Percentiles rank a stretch among this genome's conserved stretches.
Evolutionary conservation across 1,140 invertebrate species (phyloP).

Genomic region (Globodera rostochiensis): DNA sequence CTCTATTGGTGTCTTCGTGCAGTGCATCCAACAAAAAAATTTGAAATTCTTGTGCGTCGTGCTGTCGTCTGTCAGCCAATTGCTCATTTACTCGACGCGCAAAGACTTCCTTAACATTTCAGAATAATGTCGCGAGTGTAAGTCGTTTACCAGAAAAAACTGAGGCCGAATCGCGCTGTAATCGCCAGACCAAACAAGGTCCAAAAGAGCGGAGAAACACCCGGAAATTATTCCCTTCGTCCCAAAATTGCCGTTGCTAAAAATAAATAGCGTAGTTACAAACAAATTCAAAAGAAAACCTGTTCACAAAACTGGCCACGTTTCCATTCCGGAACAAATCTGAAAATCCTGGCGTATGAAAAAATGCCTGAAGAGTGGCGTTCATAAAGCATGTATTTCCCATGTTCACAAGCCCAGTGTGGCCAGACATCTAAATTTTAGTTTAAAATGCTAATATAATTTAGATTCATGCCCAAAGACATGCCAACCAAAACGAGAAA

Average conservation of each 20-base stretch:
- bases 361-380: conserved; percentile 90
- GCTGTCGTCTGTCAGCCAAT: conserved; percentile 47
- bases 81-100: conserved; percentile 33
- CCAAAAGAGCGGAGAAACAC: conserved; percentile 38
- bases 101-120: conserved; percentile 36
- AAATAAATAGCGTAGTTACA: not conserved
- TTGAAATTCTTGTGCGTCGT: conserved; percentile 55
- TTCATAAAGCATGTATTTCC: conserved; percentile 99
- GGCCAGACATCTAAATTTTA: conserved; percentile 11
- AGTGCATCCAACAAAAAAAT: conserved; percentile 49
- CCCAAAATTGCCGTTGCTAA: conserved; percentile 27
- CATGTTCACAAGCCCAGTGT: conserved; percentile 80
- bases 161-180: conserved; percentile 31
- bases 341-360: conserved; percentile 36
- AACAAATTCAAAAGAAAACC: conserved; percentile 19
- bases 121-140: not conserved
- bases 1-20: conserved; percentile 49
- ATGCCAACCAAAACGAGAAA: no score
- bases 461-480: no score
- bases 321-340: conserved; percentile 21
- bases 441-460: no score
- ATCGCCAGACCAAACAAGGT: conserved; percentile 35
- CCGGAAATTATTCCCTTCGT: conserved; percentile 39
- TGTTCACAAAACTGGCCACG: conserved; percentile 20
- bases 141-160: conserved; percentile 31